These are phyloP conservation scores for Staurois parvus DNA, from an alignment of 2,797 vertebrate species.

Conservation along the genomic window DNA sequence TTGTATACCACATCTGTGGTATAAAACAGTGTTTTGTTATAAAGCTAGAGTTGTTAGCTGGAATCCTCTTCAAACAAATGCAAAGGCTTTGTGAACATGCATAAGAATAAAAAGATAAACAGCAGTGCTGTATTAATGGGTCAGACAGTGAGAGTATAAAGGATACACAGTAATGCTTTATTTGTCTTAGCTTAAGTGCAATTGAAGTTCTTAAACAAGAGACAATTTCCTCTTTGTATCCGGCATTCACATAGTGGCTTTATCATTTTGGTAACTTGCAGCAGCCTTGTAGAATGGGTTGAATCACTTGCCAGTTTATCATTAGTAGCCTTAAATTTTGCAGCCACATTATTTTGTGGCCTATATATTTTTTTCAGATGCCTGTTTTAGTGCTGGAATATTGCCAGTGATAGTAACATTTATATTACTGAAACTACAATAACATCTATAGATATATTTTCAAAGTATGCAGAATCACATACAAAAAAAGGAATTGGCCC, in stretches of 20 bases:
- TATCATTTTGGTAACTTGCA: constrained; percentile 59
- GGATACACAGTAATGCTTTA: constrained; percentile 69
- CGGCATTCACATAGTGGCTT: constrained; percentile 63
- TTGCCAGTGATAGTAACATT: too few relatives aligned
- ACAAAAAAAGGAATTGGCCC: too few relatives aligned
- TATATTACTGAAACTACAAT: too few relatives aligned
- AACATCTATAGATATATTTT: too few relatives aligned
- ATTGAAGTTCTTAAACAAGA: constrained; percentile 74
- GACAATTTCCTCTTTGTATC: constrained; percentile 70
- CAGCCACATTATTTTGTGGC: not conserved
- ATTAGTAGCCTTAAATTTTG: not conserved
- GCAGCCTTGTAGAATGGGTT: constrained; percentile 9
- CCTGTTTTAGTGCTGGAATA: too few relatives aligned
- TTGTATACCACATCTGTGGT: constrained; percentile 27
- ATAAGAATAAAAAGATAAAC: constrained; percentile 39
- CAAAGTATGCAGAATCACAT: too few relatives aligned
- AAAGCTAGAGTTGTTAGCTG: constrained; percentile 18
- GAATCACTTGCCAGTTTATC: constrained; percentile 1
- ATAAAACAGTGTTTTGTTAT: constrained; percentile 39
- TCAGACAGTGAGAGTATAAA: constrained; percentile 68
- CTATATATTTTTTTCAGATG: not conserved
- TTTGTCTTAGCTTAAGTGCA: constrained; percentile 69
- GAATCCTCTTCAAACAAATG: constrained; percentile 65
- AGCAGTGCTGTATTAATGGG: constrained; percentile 66
- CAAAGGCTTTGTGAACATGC: constrained; percentile 58